Evolutionary conservation across 1,140 invertebrate genomes (phyloP).

Genomic region (Luehdorfia chinensis): DNA sequence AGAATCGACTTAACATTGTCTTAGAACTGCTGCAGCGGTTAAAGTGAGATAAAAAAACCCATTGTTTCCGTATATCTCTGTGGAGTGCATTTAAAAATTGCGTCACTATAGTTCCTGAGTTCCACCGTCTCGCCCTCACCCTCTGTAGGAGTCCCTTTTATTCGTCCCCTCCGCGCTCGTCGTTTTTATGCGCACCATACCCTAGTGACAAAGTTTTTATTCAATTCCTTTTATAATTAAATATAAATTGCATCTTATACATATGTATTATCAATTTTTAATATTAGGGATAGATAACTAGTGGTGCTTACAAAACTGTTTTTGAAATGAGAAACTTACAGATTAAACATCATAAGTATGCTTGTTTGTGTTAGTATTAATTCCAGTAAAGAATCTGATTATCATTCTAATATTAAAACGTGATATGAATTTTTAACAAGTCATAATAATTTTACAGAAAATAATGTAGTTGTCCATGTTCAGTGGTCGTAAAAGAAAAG

Average conservation of each 20-base stretch:
- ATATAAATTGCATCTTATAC: too few relatives aligned
- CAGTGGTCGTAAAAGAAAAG: too few relatives aligned
- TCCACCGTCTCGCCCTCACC: slow-evolving; percentile 33
- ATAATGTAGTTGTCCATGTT: too few relatives aligned
- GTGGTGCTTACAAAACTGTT: slow-evolving; percentile 1
- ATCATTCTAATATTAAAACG: too few relatives aligned
- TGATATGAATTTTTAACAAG: too few relatives aligned
- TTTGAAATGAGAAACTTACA: slow-evolving; percentile 1
- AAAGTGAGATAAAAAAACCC: background rate
- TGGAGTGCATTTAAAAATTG: slow-evolving; percentile 53
- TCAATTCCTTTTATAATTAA: too few relatives aligned
- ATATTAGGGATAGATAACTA: too few relatives aligned
- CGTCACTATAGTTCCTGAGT: slow-evolving; percentile 28
- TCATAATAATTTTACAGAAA: too few relatives aligned
- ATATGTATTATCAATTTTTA: too few relatives aligned
- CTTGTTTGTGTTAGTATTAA: too few relatives aligned
- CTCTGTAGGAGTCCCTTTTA: slow-evolving; percentile 46
- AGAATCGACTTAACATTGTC: too few relatives aligned
- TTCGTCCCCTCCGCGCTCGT: slow-evolving; percentile 33
- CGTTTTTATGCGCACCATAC: slow-evolving; percentile 24
- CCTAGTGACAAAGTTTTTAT: slow-evolving; percentile 44
- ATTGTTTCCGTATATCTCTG: slow-evolving; percentile 27
- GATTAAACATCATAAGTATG: background rate
- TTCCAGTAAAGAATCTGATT: too few relatives aligned
- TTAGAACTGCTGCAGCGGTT: background rate